These are phyloP conservation scores for Martes martes DNA, from an alignment of 2,113 vertebrate species.

Conservation along the genomic window DNA sequence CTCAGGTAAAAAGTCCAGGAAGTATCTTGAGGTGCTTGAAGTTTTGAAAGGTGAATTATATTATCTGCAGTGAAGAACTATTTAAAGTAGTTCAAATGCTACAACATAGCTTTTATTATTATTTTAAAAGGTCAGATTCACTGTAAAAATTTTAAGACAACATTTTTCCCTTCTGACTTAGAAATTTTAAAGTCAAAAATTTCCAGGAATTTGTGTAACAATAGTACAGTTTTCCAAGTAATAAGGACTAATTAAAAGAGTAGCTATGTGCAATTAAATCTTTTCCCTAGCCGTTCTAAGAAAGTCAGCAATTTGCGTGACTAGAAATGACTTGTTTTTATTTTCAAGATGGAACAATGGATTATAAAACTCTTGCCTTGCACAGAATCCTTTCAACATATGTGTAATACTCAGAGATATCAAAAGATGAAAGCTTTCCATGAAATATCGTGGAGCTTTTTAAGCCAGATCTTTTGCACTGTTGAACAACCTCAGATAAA, in stretches of 20 bases:
- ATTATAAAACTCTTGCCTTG: conserved; percentile 52
- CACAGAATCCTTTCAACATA: conserved; percentile 52
- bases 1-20: conserved; percentile 60
- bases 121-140: conserved; percentile 45
- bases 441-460: not conserved
- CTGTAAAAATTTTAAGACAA: conserved; percentile 22
- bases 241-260: conserved; percentile 51
- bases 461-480: conserved; percentile 50
- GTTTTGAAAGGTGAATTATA: conserved; percentile 46
- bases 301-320: not conserved
- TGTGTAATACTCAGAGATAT: conserved; percentile 20
- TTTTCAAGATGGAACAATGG: conserved; percentile 58
- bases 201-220: not conserved
- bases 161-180: conserved; percentile 39
- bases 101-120: conserved; percentile 4
- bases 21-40: conserved; percentile 27
- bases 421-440: conserved; percentile 17
- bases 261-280: conserved; percentile 27
- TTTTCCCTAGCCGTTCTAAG: conserved; percentile 41
- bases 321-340: conserved; percentile 45
- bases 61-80: conserved; percentile 20
- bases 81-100: conserved; percentile 53
- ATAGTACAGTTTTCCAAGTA: conserved; percentile 24
- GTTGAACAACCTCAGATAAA: conserved; percentile 51
- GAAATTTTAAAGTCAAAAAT: conserved; percentile 23